Percentiles rank a stretch among this genome's conserved stretches.
Conservation (phyloP, 92 coral and sea anemone species). For the Ricordea florida region DNA sequence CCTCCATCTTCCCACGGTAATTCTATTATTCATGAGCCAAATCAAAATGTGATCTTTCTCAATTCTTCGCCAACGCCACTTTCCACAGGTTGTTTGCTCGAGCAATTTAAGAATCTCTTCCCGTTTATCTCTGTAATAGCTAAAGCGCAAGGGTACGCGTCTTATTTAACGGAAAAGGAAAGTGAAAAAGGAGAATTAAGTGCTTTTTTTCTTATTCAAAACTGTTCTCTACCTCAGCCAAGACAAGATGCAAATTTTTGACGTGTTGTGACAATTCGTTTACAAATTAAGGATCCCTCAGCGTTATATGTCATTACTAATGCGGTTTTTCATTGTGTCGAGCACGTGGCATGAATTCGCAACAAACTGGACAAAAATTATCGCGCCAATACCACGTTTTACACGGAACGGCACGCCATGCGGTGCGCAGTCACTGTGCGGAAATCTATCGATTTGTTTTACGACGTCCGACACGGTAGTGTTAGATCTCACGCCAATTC, state of each 20-base stretch:
- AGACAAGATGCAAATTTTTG: constrained; percentile 74
- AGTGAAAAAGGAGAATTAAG: constrained; percentile 4
- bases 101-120: neutral
- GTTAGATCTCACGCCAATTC: constrained; percentile 16
- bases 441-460: no score
- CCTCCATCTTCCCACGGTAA: constrained; percentile 11
- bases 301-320: constrained; percentile 81
- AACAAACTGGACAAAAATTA: constrained; percentile 41
- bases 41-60: constrained; percentile 1
- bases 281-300: constrained; percentile 75
- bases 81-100: constrained; percentile 1
- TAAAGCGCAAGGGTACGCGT: no score
- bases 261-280: constrained; percentile 88
- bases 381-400: constrained; percentile 30
- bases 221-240: no score
- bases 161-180: no score
- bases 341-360: constrained; percentile 98
- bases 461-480: constrained; percentile 45
- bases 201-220: constrained; percentile 54
- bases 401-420: constrained; percentile 6
- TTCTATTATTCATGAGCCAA: neutral
- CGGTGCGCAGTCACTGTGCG: no score
- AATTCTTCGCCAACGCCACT: constrained; percentile 13
- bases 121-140: neutral
- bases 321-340: constrained; percentile 82